Percentiles rank a stretch among this genome's conserved stretches.
Conservation (phyloP, 2,113 vertebrate genomes). For the Brachyistius frenatus region DNA sequence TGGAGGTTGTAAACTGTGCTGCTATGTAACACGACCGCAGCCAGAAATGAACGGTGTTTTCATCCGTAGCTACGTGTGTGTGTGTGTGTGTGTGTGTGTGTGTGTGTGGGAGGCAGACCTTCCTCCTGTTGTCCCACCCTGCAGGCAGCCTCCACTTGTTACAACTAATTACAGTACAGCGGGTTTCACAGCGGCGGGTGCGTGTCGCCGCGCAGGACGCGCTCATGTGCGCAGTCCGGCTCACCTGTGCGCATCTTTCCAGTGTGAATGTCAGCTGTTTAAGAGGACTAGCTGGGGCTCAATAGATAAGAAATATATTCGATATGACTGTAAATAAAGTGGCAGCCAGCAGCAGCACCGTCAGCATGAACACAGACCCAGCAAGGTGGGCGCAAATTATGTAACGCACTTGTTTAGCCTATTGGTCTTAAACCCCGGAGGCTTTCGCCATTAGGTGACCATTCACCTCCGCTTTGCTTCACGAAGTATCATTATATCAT, state of each 20-base stretch:
- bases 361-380: background rate
- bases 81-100: too few relatives aligned
- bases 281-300: too few relatives aligned
- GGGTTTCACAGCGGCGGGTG: background rate
- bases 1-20: constrained; percentile 25
- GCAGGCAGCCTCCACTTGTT: background rate
- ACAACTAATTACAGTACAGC: background rate
- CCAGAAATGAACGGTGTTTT: background rate
- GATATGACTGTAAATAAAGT: background rate
- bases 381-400: constrained; percentile 55
- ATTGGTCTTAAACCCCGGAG: constrained; percentile 49
- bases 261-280: background rate
- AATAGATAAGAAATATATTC: background rate
- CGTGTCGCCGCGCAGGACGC: background rate
- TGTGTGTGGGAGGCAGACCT: background rate
- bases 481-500: background rate
- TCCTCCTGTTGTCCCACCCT: background rate
- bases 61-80: too few relatives aligned
- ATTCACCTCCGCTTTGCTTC: background rate
- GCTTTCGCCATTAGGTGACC: constrained; percentile 9
- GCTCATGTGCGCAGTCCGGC: constrained; percentile 6
- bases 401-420: constrained; percentile 64
- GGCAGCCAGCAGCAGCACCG: background rate
- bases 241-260: constrained; percentile 36
- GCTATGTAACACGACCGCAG: constrained; percentile 13